phyloP scores from a whole-genome alignment of 2,113 vertebrate genomes.

The Petaurus breviceps region DNA sequence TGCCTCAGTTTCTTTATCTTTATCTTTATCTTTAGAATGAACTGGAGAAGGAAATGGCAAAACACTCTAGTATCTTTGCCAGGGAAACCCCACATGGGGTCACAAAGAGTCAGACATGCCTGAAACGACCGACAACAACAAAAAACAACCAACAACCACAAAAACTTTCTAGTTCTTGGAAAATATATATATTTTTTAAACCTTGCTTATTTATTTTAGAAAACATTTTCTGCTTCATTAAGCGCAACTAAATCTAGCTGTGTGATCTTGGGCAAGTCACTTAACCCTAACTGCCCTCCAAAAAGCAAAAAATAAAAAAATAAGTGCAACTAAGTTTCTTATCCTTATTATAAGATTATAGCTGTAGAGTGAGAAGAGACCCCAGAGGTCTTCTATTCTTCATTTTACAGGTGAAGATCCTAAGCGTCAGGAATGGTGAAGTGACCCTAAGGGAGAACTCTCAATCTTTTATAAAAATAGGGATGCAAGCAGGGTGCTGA shows the following conservation, averaged over 20 bases:
- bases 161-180: neutral
- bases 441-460: neutral
- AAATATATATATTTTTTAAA: neutral
- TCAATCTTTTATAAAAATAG: constrained; percentile 17
- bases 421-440: neutral
- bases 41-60: no score
- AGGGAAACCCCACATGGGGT: no score
- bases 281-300: no score
- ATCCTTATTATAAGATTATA: neutral
- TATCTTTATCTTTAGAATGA: no score
- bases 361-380: neutral
- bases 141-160: no score
- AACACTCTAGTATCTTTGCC: no score
- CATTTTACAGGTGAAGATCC: neutral
- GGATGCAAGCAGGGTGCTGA: neutral
- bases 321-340: neutral
- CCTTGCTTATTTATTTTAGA: neutral
- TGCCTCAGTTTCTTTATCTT: no score
- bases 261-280: no score
- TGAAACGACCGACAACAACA: no score
- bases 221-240: neutral
- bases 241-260: no score
- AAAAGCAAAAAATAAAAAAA: no score
- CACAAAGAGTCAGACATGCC: no score
- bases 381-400: neutral